A percentile compares a stretch with the other conserved stretches of the same genome.
Evolutionary conservation across 2,888 invertebrate genomes (phyloP).

Genomic region (Physocephala rufipes): DNA sequence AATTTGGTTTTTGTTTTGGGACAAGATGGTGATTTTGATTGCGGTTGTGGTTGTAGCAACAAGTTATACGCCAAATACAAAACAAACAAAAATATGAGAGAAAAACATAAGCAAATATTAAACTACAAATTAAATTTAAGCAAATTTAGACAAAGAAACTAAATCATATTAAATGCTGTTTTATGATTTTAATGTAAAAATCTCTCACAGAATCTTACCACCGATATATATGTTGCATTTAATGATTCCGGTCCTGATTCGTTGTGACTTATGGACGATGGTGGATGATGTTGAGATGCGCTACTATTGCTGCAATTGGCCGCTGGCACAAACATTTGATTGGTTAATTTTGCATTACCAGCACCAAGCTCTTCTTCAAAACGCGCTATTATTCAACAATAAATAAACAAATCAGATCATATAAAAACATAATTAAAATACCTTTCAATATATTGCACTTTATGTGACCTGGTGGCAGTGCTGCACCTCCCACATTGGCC

Average conservation of each 20-base stretch:
- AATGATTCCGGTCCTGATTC: conserved; percentile 66
- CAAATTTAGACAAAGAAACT: not conserved
- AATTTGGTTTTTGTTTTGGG: too few species aligned
- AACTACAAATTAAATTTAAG: conserved; percentile 4
- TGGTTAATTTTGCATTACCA: conserved; percentile 68
- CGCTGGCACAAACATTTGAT: conserved; percentile 70
- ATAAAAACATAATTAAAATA: conserved; percentile 57
- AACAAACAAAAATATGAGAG: conserved; percentile 37
- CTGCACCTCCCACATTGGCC: conserved; percentile 70
- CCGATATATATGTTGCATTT: conserved; percentile 78
- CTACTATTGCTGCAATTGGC: conserved; percentile 62
- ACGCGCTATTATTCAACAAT: conserved; percentile 68
- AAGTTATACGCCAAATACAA: conserved; percentile 46
- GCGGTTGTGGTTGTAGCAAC: conserved; percentile 26
- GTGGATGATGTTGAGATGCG: conserved; percentile 42
- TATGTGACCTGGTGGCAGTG: conserved; percentile 81
- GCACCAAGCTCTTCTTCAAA: conserved; percentile 70
- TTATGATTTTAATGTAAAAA: not conserved
- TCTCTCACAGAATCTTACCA: conserved; percentile 70
- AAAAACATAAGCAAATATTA: conserved; percentile 9
- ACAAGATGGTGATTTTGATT: too few species aligned
- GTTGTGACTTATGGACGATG: conserved; percentile 48
- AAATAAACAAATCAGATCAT: not conserved
- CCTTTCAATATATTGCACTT: conserved; percentile 96
- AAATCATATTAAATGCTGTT: not conserved